A percentile compares a stretch with the other conserved stretches of the same genome.
phyloP scores from a whole-genome alignment of 2,797 vertebrate genomes.

The Synanceia verrucosa region DNA sequence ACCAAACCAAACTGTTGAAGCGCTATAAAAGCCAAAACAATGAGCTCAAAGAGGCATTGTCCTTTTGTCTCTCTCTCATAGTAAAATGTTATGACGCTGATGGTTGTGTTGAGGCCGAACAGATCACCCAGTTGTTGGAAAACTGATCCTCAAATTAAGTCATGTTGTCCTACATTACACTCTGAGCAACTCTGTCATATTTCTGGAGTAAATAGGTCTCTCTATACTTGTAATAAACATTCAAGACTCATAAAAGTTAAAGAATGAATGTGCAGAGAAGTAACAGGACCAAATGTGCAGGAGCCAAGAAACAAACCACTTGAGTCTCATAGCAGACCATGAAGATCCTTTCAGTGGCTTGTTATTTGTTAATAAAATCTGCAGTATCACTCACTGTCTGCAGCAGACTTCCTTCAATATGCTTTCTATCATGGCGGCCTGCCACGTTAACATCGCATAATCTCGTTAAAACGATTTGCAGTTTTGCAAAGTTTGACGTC shows the following conservation, averaged over 20 bases:
- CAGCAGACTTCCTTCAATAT: not conserved
- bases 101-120: constrained; percentile 4
- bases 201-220: not conserved
- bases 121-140: not conserved
- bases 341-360: not conserved
- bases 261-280: not conserved
- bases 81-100: not conserved
- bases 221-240: not conserved
- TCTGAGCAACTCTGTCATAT: not conserved
- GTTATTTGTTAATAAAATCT: not conserved
- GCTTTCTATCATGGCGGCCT: not conserved
- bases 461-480: not conserved
- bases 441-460: not conserved
- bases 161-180: not conserved
- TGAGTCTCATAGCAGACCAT: not conserved
- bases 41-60: no score
- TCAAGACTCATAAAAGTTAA: not conserved
- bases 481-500: not conserved
- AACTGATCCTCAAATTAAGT: not conserved
- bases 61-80: not conserved
- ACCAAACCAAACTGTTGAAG: no score
- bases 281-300: not conserved
- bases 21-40: no score
- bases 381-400: no score
- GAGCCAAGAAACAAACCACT: not conserved